These are phyloP conservation scores for Sebastiscus albofasciatus DNA, from an alignment of 2,797 vertebrate genomes.

Conservation along the genomic window DNA sequence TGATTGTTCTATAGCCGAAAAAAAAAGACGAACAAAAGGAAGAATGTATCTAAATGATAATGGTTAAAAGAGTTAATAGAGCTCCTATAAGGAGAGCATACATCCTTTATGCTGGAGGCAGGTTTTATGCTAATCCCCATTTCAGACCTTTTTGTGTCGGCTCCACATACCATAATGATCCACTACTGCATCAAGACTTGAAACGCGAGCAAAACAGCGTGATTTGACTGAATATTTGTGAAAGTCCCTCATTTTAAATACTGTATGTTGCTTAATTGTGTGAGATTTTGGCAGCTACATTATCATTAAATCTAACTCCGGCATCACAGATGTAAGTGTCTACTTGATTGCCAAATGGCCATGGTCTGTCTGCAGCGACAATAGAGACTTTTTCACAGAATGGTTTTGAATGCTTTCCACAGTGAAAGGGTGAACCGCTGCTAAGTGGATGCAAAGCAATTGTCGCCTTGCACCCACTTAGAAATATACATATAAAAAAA, in stretches of 20 bases:
- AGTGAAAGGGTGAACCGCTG: background rate
- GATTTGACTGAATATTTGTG: constrained; percentile 9
- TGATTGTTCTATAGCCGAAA: constrained; percentile 48
- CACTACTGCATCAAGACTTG: constrained; percentile 51
- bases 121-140: constrained; percentile 24
- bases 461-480: background rate
- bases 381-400: background rate
- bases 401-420: background rate
- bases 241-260: background rate
- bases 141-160: constrained; percentile 20
- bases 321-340: constrained; percentile 10
- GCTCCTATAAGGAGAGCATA: constrained; percentile 43
- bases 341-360: background rate
- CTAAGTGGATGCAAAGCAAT: background rate
- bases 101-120: constrained; percentile 53
- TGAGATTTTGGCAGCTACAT: constrained; percentile 13
- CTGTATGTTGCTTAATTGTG: background rate
- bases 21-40: constrained; percentile 2
- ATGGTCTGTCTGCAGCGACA: background rate
- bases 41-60: constrained; percentile 17
- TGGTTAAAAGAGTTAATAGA: constrained; percentile 29
- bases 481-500: background rate
- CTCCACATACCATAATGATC: constrained; percentile 1
- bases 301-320: constrained; percentile 2
- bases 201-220: constrained; percentile 20